A percentile compares a stretch with the other conserved stretches of the same genome.
These are phyloP conservation scores for Scaptomyza flava DNA, from an alignment of 2,888 invertebrate species.

Conservation along the genomic window DNA sequence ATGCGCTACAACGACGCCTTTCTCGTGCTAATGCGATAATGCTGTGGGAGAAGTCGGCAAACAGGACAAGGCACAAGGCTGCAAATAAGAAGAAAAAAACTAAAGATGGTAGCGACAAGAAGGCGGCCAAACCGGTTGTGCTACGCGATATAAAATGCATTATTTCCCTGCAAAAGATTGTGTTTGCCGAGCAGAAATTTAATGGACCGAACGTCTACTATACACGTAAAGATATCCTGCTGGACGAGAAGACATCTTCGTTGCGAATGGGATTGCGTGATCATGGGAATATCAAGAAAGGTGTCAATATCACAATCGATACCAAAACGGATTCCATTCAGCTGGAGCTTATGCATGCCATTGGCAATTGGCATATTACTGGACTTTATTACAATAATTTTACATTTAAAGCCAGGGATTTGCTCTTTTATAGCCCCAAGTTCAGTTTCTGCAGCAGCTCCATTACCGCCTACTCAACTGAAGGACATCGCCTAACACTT, in stretches of 20 bases:
- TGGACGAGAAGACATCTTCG: rapidly evolving
- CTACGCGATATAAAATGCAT: slow-evolving; percentile 28
- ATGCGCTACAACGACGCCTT: slow-evolving; percentile 24
- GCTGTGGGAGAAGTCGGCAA: neutral
- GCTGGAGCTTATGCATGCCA: slow-evolving; percentile 4
- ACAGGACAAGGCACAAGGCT: neutral
- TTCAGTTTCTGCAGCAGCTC: slow-evolving; percentile 51
- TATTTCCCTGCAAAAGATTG: slow-evolving; percentile 26
- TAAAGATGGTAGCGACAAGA: neutral
- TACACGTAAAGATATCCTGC: slow-evolving; percentile 4
- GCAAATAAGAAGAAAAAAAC: neutral
- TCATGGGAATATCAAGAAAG: neutral
- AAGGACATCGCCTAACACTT: slow-evolving; percentile 17
- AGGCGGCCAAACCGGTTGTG: neutral
- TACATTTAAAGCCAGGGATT: slow-evolving; percentile 23
- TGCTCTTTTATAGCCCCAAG: slow-evolving; percentile 23
- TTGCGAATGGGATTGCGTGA: slow-evolving; percentile 5
- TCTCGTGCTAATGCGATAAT: neutral
- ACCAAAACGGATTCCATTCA: slow-evolving; percentile 3
- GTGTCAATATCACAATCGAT: slow-evolving; percentile 15
- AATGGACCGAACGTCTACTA: neutral
- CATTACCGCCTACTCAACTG: slow-evolving; percentile 18
- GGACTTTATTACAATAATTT: neutral
- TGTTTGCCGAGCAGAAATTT: slow-evolving; percentile 22
- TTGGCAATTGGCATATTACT: slow-evolving; percentile 47